phyloP scores from a whole-genome alignment of 2,888 invertebrate species.

The Epiperipatus broadwayi region DNA sequence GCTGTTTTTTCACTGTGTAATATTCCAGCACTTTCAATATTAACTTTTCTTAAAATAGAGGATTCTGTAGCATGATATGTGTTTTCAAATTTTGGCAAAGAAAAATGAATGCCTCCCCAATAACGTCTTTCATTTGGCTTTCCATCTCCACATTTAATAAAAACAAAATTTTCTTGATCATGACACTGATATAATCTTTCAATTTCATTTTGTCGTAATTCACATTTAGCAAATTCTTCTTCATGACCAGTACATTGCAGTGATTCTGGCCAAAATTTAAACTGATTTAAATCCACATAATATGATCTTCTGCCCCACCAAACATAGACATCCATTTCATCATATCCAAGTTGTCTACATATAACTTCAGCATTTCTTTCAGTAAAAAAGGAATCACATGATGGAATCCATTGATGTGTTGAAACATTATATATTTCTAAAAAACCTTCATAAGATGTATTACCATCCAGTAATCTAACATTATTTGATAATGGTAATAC shows the following conservation, averaged over 20 bases:
- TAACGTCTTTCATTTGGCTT: constrained; percentile 47
- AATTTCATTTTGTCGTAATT: too few species aligned
- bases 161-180: constrained; percentile 67
- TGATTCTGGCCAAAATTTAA: constrained; percentile 90
- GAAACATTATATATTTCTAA: constrained; percentile 86
- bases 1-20: constrained; percentile 85
- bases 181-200: too few species aligned
- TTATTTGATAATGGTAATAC: not conserved
- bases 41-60: constrained; percentile 49
- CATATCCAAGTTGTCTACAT: constrained; percentile 74
- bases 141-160: constrained; percentile 64
- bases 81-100: constrained; percentile 37
- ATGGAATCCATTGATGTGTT: constrained; percentile 84
- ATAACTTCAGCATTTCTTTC: constrained; percentile 92
- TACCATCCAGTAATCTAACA: constrained; percentile 1
- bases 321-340: constrained; percentile 69
- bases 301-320: constrained; percentile 66
- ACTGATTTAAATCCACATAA: constrained; percentile 66
- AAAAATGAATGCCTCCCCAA: constrained; percentile 92
- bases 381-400: constrained; percentile 86
- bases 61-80: constrained; percentile 32
- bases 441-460: constrained; percentile 54
- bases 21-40: constrained; percentile 79
- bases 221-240: constrained; percentile 55
- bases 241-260: constrained; percentile 48